Percentiles rank a stretch among this genome's conserved stretches.
These are phyloP conservation scores for Spodoptera littoralis DNA, from an alignment of 2,888 invertebrate genomes.

Conservation along the genomic window DNA sequence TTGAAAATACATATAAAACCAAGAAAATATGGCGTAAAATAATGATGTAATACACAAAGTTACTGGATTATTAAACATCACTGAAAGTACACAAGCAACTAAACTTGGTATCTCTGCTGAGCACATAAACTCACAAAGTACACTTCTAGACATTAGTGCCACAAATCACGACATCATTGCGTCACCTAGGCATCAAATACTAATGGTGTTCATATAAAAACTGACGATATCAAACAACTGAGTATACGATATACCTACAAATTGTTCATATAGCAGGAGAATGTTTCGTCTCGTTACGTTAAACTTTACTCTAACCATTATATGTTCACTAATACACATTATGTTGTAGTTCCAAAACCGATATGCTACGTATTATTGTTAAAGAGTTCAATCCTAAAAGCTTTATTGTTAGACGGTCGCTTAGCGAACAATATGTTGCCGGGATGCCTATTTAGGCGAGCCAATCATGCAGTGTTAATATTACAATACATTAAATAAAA, in stretches of 20 bases:
- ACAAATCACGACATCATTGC: too few relatives aligned
- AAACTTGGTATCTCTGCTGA: too few relatives aligned
- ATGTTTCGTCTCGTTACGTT: slow-evolving; percentile 13
- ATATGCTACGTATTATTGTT: slow-evolving; percentile 11
- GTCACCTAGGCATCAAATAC: too few relatives aligned
- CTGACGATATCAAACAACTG: slow-evolving; percentile 18
- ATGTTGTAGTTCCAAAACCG: slow-evolving; percentile 18
- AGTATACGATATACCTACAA: neutral
- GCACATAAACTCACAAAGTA: too few relatives aligned
- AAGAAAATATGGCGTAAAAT: too few relatives aligned
- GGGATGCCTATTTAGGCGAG: slow-evolving; percentile 24
- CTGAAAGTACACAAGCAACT: too few relatives aligned
- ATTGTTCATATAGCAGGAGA: too few relatives aligned
- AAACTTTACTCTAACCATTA: slow-evolving; percentile 13
- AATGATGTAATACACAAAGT: too few relatives aligned
- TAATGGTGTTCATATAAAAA: slow-evolving; percentile 14
- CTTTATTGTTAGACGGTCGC: slow-evolving; percentile 9
- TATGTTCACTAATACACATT: slow-evolving; percentile 17
- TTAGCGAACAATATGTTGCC: slow-evolving; percentile 1
- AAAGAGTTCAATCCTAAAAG: slow-evolving; percentile 17
- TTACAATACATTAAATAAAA: slow-evolving; percentile 51
- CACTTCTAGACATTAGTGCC: too few relatives aligned
- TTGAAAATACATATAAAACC: too few relatives aligned
- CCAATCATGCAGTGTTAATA: slow-evolving; percentile 28
- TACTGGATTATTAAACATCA: too few relatives aligned